Base-by-base conservation (phyloP, 2,888 invertebrate genomes). In the Xanthorhoe designata region DNA sequence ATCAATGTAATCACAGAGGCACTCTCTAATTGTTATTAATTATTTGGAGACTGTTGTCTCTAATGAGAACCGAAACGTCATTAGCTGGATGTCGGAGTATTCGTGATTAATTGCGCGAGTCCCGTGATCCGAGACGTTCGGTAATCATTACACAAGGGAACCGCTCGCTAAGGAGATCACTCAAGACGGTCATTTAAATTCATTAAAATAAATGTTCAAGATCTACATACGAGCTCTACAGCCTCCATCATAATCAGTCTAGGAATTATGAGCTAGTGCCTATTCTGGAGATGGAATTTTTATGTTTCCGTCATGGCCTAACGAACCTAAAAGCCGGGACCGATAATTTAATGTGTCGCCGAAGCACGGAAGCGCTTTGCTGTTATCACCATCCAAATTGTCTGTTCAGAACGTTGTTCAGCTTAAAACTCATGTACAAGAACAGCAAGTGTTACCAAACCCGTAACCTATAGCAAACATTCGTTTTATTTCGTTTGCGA, bases 1-100 rank as follows among this genome's bases (percentile, higher is more conserved):
- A 56, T 62, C 42, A 57, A 42, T 62, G 54, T 49, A 18, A 49
- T 54, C 61, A 19, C 49, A 47, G 32, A 49, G 17, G 49, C 51
- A 13, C 29, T 15, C 17, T 57, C 60, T 56, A 57, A 63, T 57
- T 63, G 57, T 29, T 63, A 63, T 63, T 57, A 63, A 63, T 57
- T 51, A 57, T 57, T 19, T 32, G 42, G 57, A 1, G 51, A n/a
- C 57, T 51, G 51, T 56, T 32, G 42, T 52, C 42, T 52, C 52
- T 63, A 58, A 63, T 47, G 52, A 47, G 47, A 51, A 35, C 57
- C 18, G 45, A 55, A 52, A 63, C 56, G 63, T 57, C 51, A 52
- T 63, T 57, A 57, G 56, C 29, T 17, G 32, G 57, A 35, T 38
- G 52, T 57, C 15, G 17, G 50, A 56, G 29, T 32, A 18, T 35